Percentiles rank a stretch among this genome's conserved stretches.
Evolutionary conservation across 2,888 invertebrate species (phyloP).

Genomic region (Agriopis aurantiaria): DNA sequence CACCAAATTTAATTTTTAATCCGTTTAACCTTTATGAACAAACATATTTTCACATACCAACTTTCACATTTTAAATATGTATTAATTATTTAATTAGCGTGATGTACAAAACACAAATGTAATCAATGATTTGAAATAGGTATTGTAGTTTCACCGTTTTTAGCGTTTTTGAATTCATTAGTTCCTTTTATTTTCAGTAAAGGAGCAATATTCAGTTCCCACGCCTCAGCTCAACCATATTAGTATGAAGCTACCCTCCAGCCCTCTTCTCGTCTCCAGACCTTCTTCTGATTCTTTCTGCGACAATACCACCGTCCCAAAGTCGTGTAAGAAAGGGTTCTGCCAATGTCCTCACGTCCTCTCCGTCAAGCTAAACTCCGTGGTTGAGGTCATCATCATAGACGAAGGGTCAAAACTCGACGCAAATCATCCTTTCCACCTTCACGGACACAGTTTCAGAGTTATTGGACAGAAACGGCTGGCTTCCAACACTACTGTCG

Average conservation of each 20-base stretch:
- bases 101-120: no score
- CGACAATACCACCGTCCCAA: conserved; percentile 51
- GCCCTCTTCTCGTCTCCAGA: conserved; percentile 89
- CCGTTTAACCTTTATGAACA: no score
- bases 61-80: no score
- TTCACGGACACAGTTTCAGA: conserved; percentile 94
- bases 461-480: conserved; percentile 93
- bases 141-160: no score
- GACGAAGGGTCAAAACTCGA: conserved; percentile 93
- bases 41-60: no score
- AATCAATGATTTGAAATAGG: no score
- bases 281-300: conserved; percentile 79
- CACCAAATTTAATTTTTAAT: no score
- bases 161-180: no score
- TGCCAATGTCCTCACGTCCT: conserved; percentile 95
- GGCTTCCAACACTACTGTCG: conserved; percentile 71
- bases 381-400: conserved; percentile 93
- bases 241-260: conserved; percentile 90
- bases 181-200: not conserved
- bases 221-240: conserved; percentile 96
- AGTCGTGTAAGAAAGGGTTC: conserved; percentile 88
- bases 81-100: no score
- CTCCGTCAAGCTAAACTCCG: conserved; percentile 89
- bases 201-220: not conserved
- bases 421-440: conserved; percentile 95